These are phyloP conservation scores for Digitonthophagus gazella DNA, from an alignment of 2,888 invertebrate species.

Conservation along the genomic window DNA sequence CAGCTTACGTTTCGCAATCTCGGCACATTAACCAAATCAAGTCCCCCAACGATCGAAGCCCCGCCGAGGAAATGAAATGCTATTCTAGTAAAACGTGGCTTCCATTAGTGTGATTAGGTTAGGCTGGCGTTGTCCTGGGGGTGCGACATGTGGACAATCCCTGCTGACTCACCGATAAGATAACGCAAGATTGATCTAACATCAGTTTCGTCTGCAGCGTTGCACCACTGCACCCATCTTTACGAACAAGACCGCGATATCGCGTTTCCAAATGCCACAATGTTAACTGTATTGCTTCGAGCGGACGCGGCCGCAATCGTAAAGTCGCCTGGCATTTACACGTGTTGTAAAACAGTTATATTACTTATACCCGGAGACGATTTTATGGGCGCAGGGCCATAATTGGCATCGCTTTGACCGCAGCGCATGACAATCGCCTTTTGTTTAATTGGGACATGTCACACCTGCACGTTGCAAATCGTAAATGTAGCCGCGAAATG, in stretches of 20 bases:
- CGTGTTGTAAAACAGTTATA: neutral
- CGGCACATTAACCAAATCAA: constrained; percentile 32
- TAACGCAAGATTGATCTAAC: constrained; percentile 19
- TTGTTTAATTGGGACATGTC: neutral
- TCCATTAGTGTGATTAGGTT: constrained; percentile 41
- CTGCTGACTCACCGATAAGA: constrained; percentile 26
- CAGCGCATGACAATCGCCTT: neutral
- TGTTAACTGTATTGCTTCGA: neutral
- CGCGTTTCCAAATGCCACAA: neutral
- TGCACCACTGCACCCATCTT: no score
- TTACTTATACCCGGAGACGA: neutral
- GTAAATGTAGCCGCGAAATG: neutral
- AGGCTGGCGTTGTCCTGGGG: constrained; percentile 24
- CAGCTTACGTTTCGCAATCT: constrained; percentile 24
- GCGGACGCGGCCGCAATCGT: neutral
- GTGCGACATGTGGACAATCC: constrained; percentile 26
- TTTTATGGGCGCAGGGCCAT: neutral
- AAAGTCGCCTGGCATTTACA: neutral
- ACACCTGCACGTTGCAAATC: neutral
- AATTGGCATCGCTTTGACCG: neutral
- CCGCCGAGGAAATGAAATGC: constrained; percentile 37
- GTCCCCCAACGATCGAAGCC: constrained; percentile 25
- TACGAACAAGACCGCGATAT: constrained; percentile 18
- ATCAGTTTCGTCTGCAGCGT: constrained; percentile 23
- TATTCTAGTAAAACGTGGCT: constrained; percentile 38